Base-by-base conservation (phyloP, 2,797 vertebrate species). In the Halcyon smyrnensis region DNA sequence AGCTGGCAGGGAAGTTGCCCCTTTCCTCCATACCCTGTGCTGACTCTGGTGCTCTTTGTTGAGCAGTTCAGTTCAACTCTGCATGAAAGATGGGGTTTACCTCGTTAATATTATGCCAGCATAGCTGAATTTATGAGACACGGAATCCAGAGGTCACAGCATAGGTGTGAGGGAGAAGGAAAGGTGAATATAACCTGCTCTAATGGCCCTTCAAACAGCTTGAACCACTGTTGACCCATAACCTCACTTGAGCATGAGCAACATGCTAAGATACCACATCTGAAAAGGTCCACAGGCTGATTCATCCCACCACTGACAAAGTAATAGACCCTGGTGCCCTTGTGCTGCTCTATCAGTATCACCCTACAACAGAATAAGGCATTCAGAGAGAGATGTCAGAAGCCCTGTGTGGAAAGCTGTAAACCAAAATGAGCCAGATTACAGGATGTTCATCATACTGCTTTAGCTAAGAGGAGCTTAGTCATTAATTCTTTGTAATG, bases 241-340 rank as follows among this genome's bases (percentile, higher is more conserved):
- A 76, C 15, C 25, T 83, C 53, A 24, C 36, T 14, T 57, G 9
- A 74, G 51, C 6, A 0, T 51, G 27, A 82, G 51, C 46, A 48
- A 25, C 3, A 15, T 0, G 1, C 43, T 20, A 30, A 75, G 53
- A 30, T 59, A 63, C 14, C 18, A 34, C 10, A 21, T 12, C 56
- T 60, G 73, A 60, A 46, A 53, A 76, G 4, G 39, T 14, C 48
- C 56, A 17, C 4, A 3, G 48, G 36, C 70, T 90, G 53, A 30
- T 46, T 54, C 24, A 34, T 8, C 11, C 12, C 70, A n/a, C 2
- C 0, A 6, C 5, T 1, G 1, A 23, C 13, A 73, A 46, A 84
- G 56, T 6, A 48, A 60, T 3, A 53, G 30, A n/a, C 7, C 23
- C 10, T 27, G 39, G 45, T 46, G 70, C 12, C 56, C 27, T 80